Conservation (phyloP, 2,797 vertebrate species). For the Oryzias dopingdopingensis region DNA sequence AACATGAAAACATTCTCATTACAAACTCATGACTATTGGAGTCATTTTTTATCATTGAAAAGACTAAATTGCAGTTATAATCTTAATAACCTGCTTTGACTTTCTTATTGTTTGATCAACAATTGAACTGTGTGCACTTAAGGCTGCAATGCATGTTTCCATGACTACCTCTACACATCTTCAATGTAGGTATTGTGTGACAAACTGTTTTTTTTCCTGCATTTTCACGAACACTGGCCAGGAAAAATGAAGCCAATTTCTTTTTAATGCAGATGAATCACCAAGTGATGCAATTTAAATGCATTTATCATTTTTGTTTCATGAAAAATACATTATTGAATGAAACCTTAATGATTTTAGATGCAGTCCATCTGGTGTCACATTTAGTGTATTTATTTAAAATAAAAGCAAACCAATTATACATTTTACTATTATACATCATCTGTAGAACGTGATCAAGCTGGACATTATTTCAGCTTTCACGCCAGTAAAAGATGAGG, state of each 20-base stretch:
- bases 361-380: constrained; percentile 22
- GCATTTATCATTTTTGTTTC: no score
- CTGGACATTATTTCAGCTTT: constrained; percentile 19
- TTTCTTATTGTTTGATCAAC: not conserved
- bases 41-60: no score
- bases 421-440: constrained; percentile 11
- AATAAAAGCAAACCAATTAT: constrained; percentile 36
- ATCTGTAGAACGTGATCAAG: constrained; percentile 7
- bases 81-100: not conserved
- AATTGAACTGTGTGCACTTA: constrained; percentile 10
- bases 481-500: constrained; percentile 17
- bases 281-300: not conserved
- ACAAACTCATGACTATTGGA: no score
- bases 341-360: not conserved
- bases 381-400: constrained; percentile 63
- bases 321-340: not conserved
- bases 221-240: not conserved
- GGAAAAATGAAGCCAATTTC: not conserved
- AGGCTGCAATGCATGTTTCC: constrained; percentile 7
- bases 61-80: no score
- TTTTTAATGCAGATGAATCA: not conserved
- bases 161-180: constrained; percentile 1
- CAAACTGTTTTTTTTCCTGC: not conserved
- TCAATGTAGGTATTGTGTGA: not conserved
- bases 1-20: no score